Percentiles rank a stretch among this genome's conserved stretches.
These are phyloP conservation scores for Parambassis ranga DNA, from an alignment of 2,797 vertebrate species.

Conservation along the genomic window DNA sequence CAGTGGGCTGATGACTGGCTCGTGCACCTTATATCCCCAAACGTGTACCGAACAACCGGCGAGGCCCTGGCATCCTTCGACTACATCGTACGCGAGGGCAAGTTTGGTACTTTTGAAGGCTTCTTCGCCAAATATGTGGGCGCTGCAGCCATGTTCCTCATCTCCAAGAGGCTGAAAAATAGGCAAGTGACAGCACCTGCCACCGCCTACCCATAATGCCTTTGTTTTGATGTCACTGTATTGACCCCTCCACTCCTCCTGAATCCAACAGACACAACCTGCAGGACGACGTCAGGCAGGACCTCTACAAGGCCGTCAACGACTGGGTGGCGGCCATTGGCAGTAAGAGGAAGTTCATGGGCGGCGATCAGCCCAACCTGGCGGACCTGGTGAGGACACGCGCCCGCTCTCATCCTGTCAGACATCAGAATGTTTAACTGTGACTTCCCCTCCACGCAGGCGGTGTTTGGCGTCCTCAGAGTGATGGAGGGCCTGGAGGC, in stretches of 20 bases:
- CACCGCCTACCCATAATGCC: too few relatives aligned
- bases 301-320: constrained; percentile 91
- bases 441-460: constrained; percentile 68
- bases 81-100: constrained; percentile 96
- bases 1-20: constrained; percentile 94
- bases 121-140: constrained; percentile 96
- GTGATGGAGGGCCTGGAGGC: constrained; percentile 96
- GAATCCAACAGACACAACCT: constrained; percentile 84
- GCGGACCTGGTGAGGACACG: constrained; percentile 89
- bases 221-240: too few relatives aligned
- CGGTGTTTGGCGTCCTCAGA: constrained; percentile 91
- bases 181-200: constrained; percentile 80
- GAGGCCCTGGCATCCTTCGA: constrained; percentile 95
- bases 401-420: background rate
- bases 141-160: constrained; percentile 90
- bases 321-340: constrained; percentile 93
- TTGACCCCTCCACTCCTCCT: too few relatives aligned
- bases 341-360: constrained; percentile 90
- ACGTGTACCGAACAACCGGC: constrained; percentile 89
- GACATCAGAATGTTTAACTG: too few relatives aligned
- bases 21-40: constrained; percentile 96
- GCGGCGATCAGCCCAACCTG: constrained; percentile 90
- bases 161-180: constrained; percentile 91
- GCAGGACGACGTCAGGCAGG: constrained; percentile 89
- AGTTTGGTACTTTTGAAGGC: constrained; percentile 88